Evolutionary conservation across 2,113 vertebrate genomes (phyloP).

Genomic region (Leptocoma aspasia): DNA sequence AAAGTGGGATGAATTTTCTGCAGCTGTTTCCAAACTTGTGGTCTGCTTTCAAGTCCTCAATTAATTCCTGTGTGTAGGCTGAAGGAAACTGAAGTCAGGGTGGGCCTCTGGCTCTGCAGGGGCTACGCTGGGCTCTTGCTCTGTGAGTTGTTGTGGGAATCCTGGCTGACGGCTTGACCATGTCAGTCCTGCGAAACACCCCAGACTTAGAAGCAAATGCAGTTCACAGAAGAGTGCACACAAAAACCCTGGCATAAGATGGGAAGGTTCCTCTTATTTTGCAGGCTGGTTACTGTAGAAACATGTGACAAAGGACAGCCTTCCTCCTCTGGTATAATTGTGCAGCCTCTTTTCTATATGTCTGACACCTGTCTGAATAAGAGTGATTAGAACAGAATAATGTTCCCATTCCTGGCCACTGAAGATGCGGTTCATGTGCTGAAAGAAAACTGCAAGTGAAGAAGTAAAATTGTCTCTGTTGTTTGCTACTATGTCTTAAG

Average conservation of each 20-base stretch:
- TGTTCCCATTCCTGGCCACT: conserved; percentile 62
- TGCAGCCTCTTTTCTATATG: conserved; percentile 76
- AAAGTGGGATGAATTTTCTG: conserved; percentile 56
- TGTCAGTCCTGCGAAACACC: conserved; percentile 64
- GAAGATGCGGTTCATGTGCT: conserved; percentile 62
- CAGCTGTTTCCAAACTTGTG: conserved; percentile 70
- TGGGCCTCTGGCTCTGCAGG: conserved; percentile 69
- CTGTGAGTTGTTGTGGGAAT: conserved; percentile 72
- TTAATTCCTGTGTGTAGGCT: conserved; percentile 70
- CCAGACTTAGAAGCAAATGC: conserved; percentile 74
- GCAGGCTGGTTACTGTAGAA: conserved; percentile 82
- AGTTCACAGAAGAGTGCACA: conserved; percentile 78
- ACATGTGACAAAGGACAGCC: conserved; percentile 85
- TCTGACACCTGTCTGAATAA: conserved; percentile 80
- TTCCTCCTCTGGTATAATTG: conserved; percentile 83
- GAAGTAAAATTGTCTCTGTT: conserved; percentile 73
- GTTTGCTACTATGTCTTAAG: conserved; percentile 77
- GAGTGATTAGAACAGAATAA: conserved; percentile 76
- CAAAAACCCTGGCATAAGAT: conserved; percentile 80
- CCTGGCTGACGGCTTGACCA: conserved; percentile 66
- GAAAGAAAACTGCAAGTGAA: conserved; percentile 65
- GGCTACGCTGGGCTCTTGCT: conserved; percentile 51
- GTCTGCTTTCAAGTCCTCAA: conserved; percentile 66
- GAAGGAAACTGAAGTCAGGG: conserved; percentile 59
- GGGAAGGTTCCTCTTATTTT: conserved; percentile 79